Evolutionary conservation across 2,113 vertebrate genomes (phyloP).

Genomic region (Tragelaphus scriptus): DNA sequence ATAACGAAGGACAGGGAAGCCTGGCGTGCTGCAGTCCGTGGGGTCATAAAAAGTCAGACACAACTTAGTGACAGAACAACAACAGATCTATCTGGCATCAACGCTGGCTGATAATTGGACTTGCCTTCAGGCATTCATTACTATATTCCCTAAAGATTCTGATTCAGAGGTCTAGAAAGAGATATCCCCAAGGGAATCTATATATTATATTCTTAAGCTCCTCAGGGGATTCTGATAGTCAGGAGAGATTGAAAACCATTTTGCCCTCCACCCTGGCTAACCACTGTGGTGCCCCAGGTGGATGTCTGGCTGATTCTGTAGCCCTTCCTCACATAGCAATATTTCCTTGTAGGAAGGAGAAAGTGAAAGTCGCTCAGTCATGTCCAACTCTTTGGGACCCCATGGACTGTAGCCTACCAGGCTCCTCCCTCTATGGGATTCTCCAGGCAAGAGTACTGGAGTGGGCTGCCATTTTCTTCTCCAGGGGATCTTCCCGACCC

Average conservation of each 20-base stretch:
- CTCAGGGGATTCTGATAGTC: not conserved
- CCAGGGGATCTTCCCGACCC: no score
- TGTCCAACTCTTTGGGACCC: no score
- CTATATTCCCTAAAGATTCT: not conserved
- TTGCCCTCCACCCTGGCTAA: no score
- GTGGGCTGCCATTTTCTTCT: no score
- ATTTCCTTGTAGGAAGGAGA: not conserved
- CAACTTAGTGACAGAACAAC: not conserved
- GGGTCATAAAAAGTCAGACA: not conserved
- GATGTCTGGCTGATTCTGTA: not conserved
- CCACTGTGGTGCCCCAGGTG: rapidly evolving
- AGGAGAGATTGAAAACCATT: not conserved
- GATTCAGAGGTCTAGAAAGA: not conserved
- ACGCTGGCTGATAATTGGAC: not conserved
- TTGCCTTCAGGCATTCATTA: not conserved
- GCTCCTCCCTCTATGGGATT: no score
- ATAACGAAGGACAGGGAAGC: not conserved
- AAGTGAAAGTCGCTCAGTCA: not conserved
- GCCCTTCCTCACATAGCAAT: not conserved
- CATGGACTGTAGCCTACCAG: no score
- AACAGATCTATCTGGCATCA: not conserved
- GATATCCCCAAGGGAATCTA: not conserved
- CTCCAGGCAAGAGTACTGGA: no score
- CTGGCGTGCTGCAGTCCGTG: not conserved
- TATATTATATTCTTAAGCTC: not conserved